These are phyloP conservation scores for Prorops nasuta DNA, from an alignment of 1,140 invertebrate genomes.

Conservation along the genomic window DNA sequence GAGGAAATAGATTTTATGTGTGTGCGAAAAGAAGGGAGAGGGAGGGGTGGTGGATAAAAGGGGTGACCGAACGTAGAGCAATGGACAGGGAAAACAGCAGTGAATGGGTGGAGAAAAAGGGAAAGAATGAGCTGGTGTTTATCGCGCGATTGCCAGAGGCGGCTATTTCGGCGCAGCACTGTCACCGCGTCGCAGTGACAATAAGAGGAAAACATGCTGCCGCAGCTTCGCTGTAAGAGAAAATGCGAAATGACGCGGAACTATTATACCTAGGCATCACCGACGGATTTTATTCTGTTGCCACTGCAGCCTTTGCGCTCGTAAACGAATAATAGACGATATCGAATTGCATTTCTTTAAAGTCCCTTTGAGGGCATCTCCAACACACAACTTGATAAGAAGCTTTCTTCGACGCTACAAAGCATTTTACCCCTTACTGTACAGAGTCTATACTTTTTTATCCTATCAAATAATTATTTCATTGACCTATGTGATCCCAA, in stretches of 20 bases:
- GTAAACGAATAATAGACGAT: conserved; percentile 16
- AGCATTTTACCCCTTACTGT: no score
- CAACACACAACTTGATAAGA: no score
- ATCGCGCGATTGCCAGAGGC: conserved; percentile 32
- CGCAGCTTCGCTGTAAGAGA: conserved; percentile 10
- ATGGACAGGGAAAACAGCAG: not conserved
- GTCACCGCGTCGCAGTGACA: conserved; percentile 24
- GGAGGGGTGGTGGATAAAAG: not conserved
- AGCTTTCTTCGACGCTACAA: no score
- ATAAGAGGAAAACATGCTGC: conserved; percentile 32
- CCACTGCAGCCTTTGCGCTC: not conserved
- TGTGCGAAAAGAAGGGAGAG: not conserved
- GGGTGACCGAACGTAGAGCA: no score
- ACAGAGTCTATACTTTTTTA: no score
- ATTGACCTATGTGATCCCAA: no score
- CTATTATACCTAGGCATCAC: conserved; percentile 23
- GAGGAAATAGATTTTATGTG: no score
- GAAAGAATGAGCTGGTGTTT: conserved; percentile 27
- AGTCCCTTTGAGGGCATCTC: no score
- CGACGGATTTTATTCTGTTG: conserved; percentile 11
- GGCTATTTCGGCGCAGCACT: conserved; percentile 31
- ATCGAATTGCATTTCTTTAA: conserved; percentile 16
- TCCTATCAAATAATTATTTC: no score
- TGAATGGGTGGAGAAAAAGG: not conserved
- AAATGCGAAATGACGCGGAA: conserved; percentile 19